phyloP scores from a whole-genome alignment of 2,888 invertebrate species.

The Cataglyphis albicans region DNA sequence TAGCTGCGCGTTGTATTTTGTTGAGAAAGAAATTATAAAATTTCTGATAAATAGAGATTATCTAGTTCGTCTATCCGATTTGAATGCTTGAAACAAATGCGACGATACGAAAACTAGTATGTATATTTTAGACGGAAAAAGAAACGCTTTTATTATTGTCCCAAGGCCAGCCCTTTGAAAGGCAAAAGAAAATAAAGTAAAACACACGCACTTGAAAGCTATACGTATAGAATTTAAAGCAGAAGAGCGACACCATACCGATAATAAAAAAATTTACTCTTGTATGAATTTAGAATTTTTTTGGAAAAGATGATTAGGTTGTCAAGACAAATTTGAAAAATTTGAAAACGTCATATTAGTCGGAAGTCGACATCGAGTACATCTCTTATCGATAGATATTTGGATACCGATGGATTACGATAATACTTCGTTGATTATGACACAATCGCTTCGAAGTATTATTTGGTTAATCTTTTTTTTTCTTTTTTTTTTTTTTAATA shows the following conservation, averaged over 20 bases:
- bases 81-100: constrained; percentile 47
- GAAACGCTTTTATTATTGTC: constrained; percentile 26
- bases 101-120: constrained; percentile 6
- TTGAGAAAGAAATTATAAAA: constrained; percentile 47
- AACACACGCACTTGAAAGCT: neutral
- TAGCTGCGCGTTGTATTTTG: constrained; percentile 52
- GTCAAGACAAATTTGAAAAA: neutral
- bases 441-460: neutral
- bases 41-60: constrained; percentile 45
- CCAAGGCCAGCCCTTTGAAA: neutral
- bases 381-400: neutral
- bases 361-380: neutral
- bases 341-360: constrained; percentile 10
- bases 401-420: constrained; percentile 1
- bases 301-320: neutral
- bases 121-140: neutral
- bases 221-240: neutral
- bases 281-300: neutral
- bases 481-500: constrained; percentile 26
- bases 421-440: neutral
- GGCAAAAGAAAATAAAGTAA: neutral
- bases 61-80: constrained; percentile 47
- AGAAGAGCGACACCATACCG: neutral
- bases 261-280: neutral
- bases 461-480: neutral